These are phyloP conservation scores for Catocala nupta DNA, from an alignment of 2,888 invertebrate species.

Conservation along the genomic window DNA sequence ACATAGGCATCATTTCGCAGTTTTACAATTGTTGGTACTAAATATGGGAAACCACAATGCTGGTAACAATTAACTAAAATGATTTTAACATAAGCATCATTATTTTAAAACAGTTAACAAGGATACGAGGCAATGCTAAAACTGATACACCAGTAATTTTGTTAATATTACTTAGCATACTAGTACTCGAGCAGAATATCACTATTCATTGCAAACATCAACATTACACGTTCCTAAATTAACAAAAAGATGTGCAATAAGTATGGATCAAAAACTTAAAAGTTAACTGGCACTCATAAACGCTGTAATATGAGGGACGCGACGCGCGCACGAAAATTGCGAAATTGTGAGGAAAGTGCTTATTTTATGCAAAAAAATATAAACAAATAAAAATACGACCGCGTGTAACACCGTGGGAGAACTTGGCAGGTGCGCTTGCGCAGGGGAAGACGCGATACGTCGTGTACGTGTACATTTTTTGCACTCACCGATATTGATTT, in stretches of 20 bases:
- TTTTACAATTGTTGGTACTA: no score
- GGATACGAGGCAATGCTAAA: no score
- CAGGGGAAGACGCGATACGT: conserved; percentile 57
- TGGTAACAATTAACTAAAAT: no score
- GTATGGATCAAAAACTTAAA: conserved; percentile 30
- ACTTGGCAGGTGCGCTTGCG: conserved; percentile 75
- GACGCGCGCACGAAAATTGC: conserved; percentile 70
- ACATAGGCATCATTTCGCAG: no score
- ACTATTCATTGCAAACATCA: neutral
- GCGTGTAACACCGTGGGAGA: conserved; percentile 82
- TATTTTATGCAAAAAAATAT: conserved; percentile 74
- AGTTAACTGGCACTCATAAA: conserved; percentile 51
- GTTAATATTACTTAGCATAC: no score
- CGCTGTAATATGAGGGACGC: conserved; percentile 63
- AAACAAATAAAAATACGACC: conserved; percentile 59
- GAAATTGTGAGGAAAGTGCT: conserved; percentile 83
- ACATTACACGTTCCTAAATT: neutral
- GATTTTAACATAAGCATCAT: no score
- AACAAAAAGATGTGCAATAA: conserved; percentile 25
- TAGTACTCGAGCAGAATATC: no score
- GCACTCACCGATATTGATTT: conserved; percentile 74
- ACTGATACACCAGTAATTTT: no score
- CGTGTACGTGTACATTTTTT: conserved; percentile 59
- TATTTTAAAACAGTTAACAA: no score
- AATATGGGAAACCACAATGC: no score